A percentile compares a stretch with the other conserved stretches of the same genome.
Conservation (phyloP, 2,888 invertebrate genomes). For the Polydrusus tereticollis region DNA sequence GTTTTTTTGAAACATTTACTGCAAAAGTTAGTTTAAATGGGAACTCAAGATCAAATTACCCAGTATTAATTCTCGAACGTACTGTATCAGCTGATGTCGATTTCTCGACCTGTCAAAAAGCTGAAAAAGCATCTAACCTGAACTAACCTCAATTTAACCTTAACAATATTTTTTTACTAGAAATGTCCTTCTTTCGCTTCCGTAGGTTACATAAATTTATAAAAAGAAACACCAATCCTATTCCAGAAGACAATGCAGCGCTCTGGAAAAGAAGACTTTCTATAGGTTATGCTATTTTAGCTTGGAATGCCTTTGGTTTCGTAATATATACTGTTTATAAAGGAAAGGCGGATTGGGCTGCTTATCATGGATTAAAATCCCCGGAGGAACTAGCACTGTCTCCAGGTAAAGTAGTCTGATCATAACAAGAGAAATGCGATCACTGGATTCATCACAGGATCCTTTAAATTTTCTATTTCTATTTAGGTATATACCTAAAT, state of each 20-base stretch:
- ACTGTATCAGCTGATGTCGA: too few species aligned
- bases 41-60: too few species aligned
- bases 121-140: too few species aligned
- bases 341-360: conserved; percentile 72
- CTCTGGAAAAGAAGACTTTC: conserved; percentile 76
- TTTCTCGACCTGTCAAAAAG: too few species aligned
- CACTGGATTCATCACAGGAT: conserved; percentile 23
- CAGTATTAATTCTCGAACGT: too few species aligned
- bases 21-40: too few species aligned
- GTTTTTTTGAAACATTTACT: too few species aligned
- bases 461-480: too few species aligned
- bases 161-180: neutral
- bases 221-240: conserved; percentile 68
- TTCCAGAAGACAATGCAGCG: conserved; percentile 69
- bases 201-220: conserved; percentile 69
- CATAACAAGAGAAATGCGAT: neutral
- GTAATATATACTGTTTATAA: conserved; percentile 72
- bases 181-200: conserved; percentile 67
- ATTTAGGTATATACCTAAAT: too few species aligned
- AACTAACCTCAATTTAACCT: too few species aligned
- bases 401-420: conserved; percentile 68
- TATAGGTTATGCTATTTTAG: conserved; percentile 74
- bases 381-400: conserved; percentile 72
- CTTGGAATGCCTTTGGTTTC: conserved; percentile 80
- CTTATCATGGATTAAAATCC: conserved; percentile 66